Evolutionary conservation across 2,797 vertebrate genomes (phyloP).

Genomic region (Micropoecilia bifurca): DNA sequence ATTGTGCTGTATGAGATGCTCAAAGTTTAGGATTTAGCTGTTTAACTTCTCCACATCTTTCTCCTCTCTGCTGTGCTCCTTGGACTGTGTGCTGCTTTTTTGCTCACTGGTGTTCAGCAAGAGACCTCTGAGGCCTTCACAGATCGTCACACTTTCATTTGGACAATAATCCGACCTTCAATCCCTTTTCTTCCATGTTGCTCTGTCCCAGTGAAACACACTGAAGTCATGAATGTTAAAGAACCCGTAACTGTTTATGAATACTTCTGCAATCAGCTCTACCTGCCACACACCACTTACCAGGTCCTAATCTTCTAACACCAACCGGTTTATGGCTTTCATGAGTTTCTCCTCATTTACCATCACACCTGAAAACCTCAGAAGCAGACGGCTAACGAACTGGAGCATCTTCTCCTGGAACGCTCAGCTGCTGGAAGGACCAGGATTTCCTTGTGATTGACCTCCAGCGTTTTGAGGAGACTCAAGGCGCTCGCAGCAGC

Average conservation of each 20-base stretch:
- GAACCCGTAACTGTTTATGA: background rate
- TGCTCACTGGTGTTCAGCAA: background rate
- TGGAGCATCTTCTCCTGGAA: slow-evolving; percentile 33
- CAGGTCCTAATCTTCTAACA: background rate
- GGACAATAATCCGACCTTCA: too few relatives aligned
- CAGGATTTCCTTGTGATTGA: slow-evolving; percentile 4
- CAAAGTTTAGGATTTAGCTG: background rate
- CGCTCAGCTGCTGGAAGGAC: slow-evolving; percentile 5
- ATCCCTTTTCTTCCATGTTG: background rate
- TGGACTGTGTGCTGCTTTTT: background rate
- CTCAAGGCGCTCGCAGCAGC: slow-evolving; percentile 17
- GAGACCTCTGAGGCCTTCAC: background rate
- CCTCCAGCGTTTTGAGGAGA: slow-evolving; percentile 32
- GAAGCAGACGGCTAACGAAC: slow-evolving; percentile 29
- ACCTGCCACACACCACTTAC: background rate
- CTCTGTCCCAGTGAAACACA: background rate
- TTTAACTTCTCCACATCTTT: background rate
- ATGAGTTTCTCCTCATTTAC: slow-evolving; percentile 6
- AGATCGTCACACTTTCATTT: background rate
- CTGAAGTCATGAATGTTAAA: background rate
- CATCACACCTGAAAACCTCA: slow-evolving; percentile 25
- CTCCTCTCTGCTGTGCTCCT: background rate
- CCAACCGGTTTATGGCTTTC: slow-evolving; percentile 15
- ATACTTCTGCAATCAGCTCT: background rate
- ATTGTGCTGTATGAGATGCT: background rate